These are phyloP conservation scores for Micoletzkya japonica DNA, from an alignment of 2,888 invertebrate species.

Conservation along the genomic window DNA sequence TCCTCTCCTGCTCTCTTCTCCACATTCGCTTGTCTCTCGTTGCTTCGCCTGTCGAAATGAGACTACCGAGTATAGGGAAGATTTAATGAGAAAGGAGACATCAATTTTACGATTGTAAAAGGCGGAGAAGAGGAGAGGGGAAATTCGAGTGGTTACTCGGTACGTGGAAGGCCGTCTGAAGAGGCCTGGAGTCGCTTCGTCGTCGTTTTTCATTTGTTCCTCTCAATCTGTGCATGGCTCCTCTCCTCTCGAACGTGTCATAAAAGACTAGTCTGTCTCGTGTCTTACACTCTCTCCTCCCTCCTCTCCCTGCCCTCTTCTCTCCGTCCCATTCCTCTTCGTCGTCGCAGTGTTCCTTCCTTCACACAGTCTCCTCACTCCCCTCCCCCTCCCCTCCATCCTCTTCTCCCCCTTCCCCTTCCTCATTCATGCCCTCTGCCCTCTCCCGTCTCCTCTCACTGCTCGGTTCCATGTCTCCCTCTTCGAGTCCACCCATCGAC, in stretches of 20 bases:
- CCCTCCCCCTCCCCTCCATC: background rate
- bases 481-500: background rate
- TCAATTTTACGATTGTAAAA: too few relatives aligned
- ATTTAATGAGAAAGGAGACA: too few relatives aligned
- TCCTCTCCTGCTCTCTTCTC: too few relatives aligned
- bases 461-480: background rate
- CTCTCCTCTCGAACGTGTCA: background rate
- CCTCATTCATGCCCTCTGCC: background rate
- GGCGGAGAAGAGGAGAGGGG: too few relatives aligned
- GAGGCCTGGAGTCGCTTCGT: too few relatives aligned
- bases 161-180: background rate
- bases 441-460: background rate
- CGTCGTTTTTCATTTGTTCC: background rate
- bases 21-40: too few relatives aligned
- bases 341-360: background rate
- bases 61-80: too few relatives aligned
- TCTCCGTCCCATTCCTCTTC: background rate
- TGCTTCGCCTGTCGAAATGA: too few relatives aligned
- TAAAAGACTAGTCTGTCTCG: background rate
- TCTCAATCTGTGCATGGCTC: background rate
- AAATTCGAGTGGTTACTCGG: background rate
- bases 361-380: background rate
- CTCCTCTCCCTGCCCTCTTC: conserved; percentile 10
- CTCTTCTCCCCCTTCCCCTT: background rate
- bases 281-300: background rate